Conservation (phyloP, 30 jellyfish, hydroid and myxozoan species). For the Aurelia coerulea region DNA sequence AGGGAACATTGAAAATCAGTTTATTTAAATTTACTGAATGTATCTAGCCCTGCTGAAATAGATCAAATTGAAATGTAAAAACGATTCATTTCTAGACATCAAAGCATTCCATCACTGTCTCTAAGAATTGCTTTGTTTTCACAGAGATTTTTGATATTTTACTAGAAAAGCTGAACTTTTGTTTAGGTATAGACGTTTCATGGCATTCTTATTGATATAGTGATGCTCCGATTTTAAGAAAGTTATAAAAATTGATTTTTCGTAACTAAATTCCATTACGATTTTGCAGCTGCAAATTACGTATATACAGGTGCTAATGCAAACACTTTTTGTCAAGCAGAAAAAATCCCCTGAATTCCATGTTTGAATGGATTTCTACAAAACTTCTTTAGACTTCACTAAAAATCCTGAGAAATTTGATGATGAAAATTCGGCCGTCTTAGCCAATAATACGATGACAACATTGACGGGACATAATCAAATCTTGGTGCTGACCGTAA, state of each 20-base stretch:
- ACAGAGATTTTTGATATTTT: too few relatives aligned
- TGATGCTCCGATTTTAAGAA: background rate
- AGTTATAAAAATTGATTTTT: background rate
- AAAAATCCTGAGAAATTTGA: background rate
- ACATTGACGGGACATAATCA: background rate
- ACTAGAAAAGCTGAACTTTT: too few relatives aligned
- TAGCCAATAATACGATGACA: background rate
- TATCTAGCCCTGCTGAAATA: too few relatives aligned
- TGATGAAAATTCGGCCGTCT: background rate
- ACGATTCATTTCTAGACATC: too few relatives aligned
- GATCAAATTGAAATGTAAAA: too few relatives aligned
- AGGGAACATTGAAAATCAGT: too few relatives aligned
- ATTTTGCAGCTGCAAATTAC: slow-evolving; percentile 5
- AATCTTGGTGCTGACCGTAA: background rate
- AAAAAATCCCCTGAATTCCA: background rate
- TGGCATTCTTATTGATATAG: too few relatives aligned
- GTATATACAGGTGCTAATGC: background rate
- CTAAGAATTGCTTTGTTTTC: too few relatives aligned
- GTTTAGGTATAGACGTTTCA: too few relatives aligned
- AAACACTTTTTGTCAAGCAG: background rate
- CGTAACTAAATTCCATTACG: background rate
- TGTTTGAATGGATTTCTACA: background rate
- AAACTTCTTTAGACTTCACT: background rate
- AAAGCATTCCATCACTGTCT: too few relatives aligned
- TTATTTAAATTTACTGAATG: too few relatives aligned